These are phyloP conservation scores for Sthenelais limicola DNA, from an alignment of 2,888 invertebrate genomes.

Conservation along the genomic window DNA sequence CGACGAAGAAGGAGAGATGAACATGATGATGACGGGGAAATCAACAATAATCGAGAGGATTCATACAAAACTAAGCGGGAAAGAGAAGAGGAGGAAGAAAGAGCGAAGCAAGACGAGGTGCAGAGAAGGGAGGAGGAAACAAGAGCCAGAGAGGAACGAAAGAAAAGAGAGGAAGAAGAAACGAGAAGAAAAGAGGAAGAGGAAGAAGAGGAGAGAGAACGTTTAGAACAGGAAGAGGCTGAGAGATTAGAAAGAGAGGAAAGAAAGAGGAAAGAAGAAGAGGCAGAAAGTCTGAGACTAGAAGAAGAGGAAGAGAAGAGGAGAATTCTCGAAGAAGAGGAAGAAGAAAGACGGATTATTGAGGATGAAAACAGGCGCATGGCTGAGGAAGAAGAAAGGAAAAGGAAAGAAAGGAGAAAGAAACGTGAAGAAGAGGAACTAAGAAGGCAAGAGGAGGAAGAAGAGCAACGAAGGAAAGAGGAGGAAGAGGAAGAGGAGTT, in stretches of 20 bases:
- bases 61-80: background rate
- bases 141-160: background rate
- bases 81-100: conserved; percentile 24
- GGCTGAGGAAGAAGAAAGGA: conserved; percentile 32
- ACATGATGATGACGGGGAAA: conserved; percentile 22
- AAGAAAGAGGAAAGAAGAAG: conserved; percentile 13
- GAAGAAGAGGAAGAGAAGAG: background rate
- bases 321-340: background rate
- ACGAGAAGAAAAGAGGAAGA: background rate
- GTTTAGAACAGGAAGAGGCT: conserved; percentile 1
- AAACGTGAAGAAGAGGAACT: conserved; percentile 24
- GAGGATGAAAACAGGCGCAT: conserved; percentile 10
- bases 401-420: conserved; percentile 14
- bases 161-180: background rate
- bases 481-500: conserved; percentile 4
- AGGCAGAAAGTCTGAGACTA: conserved; percentile 2
- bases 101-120: conserved; percentile 13
- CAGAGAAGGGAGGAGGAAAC: conserved; percentile 14
- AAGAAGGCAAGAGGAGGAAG: conserved; percentile 7
- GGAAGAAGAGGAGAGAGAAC: background rate
- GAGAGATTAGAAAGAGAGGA: background rate
- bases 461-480: background rate
- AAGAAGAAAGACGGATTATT: background rate
- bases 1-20: conserved; percentile 21
- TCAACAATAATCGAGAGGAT: conserved; percentile 25